phyloP scores from a whole-genome alignment of 2,113 vertebrate genomes.

The Xiphophorus maculatus region DNA sequence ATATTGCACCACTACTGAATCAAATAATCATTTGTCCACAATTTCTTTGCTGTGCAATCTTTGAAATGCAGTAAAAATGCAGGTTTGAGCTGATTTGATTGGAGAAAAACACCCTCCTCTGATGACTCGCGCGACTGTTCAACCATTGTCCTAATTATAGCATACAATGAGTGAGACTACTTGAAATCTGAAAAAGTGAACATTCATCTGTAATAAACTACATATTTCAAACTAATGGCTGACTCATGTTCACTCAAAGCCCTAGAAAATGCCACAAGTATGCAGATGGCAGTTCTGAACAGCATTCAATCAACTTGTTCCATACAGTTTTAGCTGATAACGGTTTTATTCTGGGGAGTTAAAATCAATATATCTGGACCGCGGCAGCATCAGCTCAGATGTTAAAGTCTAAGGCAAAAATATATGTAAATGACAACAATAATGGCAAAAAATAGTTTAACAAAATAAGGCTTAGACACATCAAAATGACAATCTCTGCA shows the following conservation, averaged over 20 bases:
- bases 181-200: neutral
- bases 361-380: neutral
- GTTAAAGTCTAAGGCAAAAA: too few species aligned
- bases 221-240: neutral
- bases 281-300: neutral
- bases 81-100: neutral
- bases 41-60: too few species aligned
- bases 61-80: neutral
- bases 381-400: neutral
- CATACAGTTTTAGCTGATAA: neutral
- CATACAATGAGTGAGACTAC: neutral
- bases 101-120: neutral
- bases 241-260: neutral
- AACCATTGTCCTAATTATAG: neutral
- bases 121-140: neutral
- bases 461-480: too few species aligned
- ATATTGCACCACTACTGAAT: too few species aligned
- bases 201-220: neutral
- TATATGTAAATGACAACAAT: too few species aligned
- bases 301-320: constrained; percentile 5
- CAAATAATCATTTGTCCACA: too few species aligned
- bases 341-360: neutral
- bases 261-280: neutral
- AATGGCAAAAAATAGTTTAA: neutral
- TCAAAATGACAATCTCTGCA: neutral